phyloP scores from a whole-genome alignment of 2,113 vertebrate species.

The Corythaeola cristata region DNA sequence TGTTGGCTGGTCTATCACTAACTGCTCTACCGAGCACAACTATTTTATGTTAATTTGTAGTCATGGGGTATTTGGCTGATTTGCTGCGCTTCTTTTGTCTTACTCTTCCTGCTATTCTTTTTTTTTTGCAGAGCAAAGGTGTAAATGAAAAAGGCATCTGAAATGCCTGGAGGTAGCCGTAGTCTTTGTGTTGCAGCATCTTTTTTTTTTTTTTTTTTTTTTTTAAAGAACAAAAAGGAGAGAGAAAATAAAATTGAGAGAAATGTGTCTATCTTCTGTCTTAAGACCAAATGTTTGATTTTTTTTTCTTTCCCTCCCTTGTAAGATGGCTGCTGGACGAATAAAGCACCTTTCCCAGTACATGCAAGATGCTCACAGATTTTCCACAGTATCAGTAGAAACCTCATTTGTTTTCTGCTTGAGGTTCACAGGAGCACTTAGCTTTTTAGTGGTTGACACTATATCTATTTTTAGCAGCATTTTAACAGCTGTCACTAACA shows the following conservation, averaged over 20 bases:
- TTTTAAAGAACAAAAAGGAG: background rate
- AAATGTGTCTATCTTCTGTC: background rate
- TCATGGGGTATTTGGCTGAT: background rate
- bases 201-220: background rate
- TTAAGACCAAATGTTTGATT: background rate
- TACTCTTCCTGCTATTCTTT: background rate
- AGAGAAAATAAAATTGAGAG: background rate
- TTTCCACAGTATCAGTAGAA: constrained; percentile 48
- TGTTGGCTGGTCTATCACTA: background rate
- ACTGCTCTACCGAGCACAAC: background rate
- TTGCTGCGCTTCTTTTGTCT: background rate
- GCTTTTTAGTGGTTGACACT: constrained; percentile 70
- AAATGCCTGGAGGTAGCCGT: background rate
- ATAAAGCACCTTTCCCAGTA: constrained; percentile 7
- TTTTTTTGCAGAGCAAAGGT: background rate
- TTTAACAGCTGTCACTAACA: constrained; percentile 80
- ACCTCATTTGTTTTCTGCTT: constrained; percentile 68
- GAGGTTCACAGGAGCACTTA: constrained; percentile 66
- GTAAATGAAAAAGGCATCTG: background rate
- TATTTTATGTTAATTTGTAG: background rate
- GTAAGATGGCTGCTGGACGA: constrained; percentile 11
- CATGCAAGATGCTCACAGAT: constrained; percentile 26
- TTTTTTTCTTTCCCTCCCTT: too few species aligned
- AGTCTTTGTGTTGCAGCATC: background rate
- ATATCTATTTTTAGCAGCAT: constrained; percentile 76